phyloP scores from a whole-genome alignment of 2,888 invertebrate genomes.

The Endotricha flammealis region DNA sequence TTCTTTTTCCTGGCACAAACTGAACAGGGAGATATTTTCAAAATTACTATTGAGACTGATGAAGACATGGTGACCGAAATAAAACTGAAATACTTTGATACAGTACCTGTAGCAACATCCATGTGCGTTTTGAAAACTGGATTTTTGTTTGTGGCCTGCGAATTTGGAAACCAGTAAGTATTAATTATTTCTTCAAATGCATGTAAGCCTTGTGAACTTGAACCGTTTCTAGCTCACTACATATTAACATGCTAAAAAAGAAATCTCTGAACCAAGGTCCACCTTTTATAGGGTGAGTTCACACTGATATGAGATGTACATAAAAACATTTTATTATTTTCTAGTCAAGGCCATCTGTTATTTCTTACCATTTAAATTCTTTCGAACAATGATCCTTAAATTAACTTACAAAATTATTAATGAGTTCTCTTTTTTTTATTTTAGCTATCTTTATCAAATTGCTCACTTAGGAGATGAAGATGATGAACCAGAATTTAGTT shows the following conservation, averaged over 20 bases:
- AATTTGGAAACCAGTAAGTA: conserved; percentile 99
- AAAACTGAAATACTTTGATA: conserved; percentile 99
- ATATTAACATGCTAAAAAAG: conserved; percentile 58
- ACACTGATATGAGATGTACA: conserved; percentile 80
- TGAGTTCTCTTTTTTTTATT: conserved; percentile 38
- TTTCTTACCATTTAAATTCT: no score
- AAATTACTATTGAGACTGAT: conserved; percentile 97
- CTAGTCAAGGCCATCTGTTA: no score
- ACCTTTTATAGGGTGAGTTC: conserved; percentile 73
- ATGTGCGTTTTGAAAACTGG: conserved; percentile 99
- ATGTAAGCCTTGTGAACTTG: conserved; percentile 38
- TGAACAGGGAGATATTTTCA: conserved; percentile 94
- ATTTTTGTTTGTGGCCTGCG: conserved; percentile 98
- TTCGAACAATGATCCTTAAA: no score
- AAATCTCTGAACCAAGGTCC: conserved; percentile 82
- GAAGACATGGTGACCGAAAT: conserved; percentile 99
- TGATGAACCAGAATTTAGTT: conserved; percentile 98
- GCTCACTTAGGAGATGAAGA: conserved; percentile 98
- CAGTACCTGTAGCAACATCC: conserved; percentile 96
- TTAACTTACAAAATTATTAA: no score
- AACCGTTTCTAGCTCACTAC: conserved; percentile 38
- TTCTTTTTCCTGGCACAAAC: conserved; percentile 99
- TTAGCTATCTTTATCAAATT: conserved; percentile 96
- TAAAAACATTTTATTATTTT: not conserved
- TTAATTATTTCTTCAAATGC: conserved; percentile 18